phyloP scores from a whole-genome alignment of 2,113 vertebrate species.

The Ophthalmolycus amberensis region DNA sequence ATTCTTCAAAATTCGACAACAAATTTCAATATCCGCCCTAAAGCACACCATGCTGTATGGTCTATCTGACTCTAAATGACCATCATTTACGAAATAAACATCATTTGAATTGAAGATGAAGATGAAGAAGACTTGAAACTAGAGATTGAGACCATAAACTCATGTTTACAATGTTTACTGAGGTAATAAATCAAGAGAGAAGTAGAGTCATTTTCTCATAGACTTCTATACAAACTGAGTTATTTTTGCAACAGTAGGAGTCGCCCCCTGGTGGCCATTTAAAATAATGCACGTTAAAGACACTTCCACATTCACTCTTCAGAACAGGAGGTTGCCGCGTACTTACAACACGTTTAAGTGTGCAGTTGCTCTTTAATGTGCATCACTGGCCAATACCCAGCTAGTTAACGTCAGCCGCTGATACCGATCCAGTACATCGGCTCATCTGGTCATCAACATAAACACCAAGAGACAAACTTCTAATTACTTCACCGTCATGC shows the following conservation, averaged over 20 bases:
- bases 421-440: neutral
- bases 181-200: too few species aligned
- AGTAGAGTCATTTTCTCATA: neutral
- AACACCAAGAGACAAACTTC: constrained; percentile 5
- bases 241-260: neutral
- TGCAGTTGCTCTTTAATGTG: neutral
- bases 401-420: neutral
- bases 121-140: too few species aligned
- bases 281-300: neutral
- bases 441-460: constrained; percentile 11
- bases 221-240: neutral
- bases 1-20: too few species aligned
- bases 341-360: neutral
- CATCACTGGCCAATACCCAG: neutral
- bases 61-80: too few species aligned
- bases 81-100: too few species aligned
- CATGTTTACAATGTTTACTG: too few species aligned
- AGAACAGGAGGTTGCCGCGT: neutral
- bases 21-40: too few species aligned
- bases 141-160: too few species aligned
- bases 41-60: too few species aligned
- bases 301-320: neutral
- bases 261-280: neutral
- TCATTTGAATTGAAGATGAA: too few species aligned
- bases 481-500: neutral